phyloP scores from a whole-genome alignment of 2,797 vertebrate genomes.

The Acrocephalus scirpaceus region DNA sequence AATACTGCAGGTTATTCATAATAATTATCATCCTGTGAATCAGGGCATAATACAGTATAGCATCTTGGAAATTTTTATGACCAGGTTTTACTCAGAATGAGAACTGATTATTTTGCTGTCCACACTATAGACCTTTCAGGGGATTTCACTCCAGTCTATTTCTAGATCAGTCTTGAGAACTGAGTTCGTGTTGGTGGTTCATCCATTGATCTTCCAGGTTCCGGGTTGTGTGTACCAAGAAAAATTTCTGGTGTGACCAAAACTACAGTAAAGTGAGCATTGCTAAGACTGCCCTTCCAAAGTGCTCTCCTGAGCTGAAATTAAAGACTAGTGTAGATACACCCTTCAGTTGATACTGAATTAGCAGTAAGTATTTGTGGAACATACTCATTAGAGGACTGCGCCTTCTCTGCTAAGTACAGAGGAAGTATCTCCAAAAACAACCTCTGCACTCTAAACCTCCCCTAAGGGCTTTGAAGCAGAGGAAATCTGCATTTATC shows the following conservation, averaged over 20 bases:
- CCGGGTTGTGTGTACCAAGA: background rate
- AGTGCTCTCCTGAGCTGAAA: background rate
- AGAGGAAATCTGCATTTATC: conserved; percentile 19
- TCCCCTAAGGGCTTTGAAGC: background rate
- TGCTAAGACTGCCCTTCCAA: background rate
- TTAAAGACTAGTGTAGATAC: background rate
- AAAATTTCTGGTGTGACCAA: background rate
- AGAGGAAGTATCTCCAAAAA: background rate
- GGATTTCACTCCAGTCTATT: background rate
- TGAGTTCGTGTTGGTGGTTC: background rate
- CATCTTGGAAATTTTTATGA: background rate
- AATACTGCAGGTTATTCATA: background rate
- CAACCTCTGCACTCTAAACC: background rate
- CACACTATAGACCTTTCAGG: background rate
- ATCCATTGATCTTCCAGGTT: background rate
- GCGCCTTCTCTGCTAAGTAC: background rate
- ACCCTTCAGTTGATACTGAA: background rate
- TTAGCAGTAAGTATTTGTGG: background rate
- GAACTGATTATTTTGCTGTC: background rate
- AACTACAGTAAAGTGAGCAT: background rate
- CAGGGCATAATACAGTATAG: background rate
- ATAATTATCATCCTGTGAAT: background rate
- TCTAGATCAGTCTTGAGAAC: background rate
- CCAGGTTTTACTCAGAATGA: background rate
- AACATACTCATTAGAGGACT: background rate